Evolutionary conservation across 2,113 vertebrate species (phyloP).

Genomic region (Australoheros scitulus): DNA sequence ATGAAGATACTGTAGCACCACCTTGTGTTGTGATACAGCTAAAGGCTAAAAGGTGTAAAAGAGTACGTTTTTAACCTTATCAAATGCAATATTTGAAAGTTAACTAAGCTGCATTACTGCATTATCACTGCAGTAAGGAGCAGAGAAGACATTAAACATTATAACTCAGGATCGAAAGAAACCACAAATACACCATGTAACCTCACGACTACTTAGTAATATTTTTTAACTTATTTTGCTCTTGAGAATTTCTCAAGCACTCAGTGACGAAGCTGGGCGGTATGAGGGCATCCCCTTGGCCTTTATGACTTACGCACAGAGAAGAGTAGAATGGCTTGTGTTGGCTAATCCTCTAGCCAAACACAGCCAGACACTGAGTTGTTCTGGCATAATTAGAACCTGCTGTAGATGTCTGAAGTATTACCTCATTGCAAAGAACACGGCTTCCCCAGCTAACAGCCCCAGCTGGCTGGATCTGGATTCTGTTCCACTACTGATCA

Average conservation of each 20-base stretch:
- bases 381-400: constrained; percentile 79
- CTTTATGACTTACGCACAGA: constrained; percentile 60
- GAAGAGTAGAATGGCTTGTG: constrained; percentile 61
- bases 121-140: neutral
- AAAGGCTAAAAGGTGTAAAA: constrained; percentile 51
- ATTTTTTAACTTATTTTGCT: constrained; percentile 9
- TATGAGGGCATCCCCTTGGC: constrained; percentile 67
- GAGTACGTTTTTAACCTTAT: neutral
- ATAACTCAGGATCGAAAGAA: neutral
- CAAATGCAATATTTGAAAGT: neutral
- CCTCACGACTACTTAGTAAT: neutral
- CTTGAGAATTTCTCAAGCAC: constrained; percentile 36
- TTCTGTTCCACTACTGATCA: constrained; percentile 62
- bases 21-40: constrained; percentile 71
- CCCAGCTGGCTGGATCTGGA: constrained; percentile 74
- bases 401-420: constrained; percentile 77
- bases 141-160: neutral
- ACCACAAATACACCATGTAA: neutral
- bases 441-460: constrained; percentile 73
- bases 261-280: constrained; percentile 48
- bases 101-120: neutral
- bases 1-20: constrained; percentile 73
- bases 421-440: constrained; percentile 76
- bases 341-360: constrained; percentile 61
- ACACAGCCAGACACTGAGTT: constrained; percentile 69